A percentile compares a stretch with the other conserved stretches of the same genome.
Evolutionary conservation across 64 coral and sea anemone genomes (phyloP).

Genomic region (Montipora foliosa): DNA sequence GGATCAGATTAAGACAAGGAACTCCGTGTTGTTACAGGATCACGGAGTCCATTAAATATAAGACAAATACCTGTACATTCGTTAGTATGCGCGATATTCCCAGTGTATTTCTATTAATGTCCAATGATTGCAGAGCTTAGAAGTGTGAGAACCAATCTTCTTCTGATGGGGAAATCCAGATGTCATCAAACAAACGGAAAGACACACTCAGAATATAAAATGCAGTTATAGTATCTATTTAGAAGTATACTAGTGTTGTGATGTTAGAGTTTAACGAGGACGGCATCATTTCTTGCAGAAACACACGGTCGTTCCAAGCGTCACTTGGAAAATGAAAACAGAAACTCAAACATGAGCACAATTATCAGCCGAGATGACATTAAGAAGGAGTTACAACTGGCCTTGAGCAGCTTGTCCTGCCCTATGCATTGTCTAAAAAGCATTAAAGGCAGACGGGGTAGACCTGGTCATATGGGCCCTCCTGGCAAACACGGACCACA

Average conservation of each 20-base stretch:
- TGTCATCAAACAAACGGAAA: no score
- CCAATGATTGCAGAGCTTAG: no score
- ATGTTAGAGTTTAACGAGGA: not conserved
- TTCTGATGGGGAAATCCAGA: no score
- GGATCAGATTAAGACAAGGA: no score
- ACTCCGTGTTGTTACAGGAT: no score
- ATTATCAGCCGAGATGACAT: not conserved
- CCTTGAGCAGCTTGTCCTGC: slow-evolving; percentile 28
- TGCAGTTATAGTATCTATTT: not conserved
- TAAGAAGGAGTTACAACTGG: slow-evolving; percentile 15
- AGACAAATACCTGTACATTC: no score
- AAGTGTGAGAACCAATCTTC: no score
- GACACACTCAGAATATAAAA: not conserved
- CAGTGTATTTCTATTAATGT: no score
- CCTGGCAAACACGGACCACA: slow-evolving; percentile 58
- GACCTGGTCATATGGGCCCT: not conserved
- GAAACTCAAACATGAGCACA: not conserved
- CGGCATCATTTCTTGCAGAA: not conserved
- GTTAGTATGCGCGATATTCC: no score
- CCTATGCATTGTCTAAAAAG: slow-evolving; percentile 20
- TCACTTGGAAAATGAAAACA: not conserved
- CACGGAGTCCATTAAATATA: no score
- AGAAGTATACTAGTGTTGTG: not conserved
- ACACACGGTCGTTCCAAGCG: not conserved
- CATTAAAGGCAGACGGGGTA: slow-evolving; percentile 14